These are phyloP conservation scores for Keiferia lycopersicella DNA, from an alignment of 2,888 invertebrate species.

Conservation along the genomic window DNA sequence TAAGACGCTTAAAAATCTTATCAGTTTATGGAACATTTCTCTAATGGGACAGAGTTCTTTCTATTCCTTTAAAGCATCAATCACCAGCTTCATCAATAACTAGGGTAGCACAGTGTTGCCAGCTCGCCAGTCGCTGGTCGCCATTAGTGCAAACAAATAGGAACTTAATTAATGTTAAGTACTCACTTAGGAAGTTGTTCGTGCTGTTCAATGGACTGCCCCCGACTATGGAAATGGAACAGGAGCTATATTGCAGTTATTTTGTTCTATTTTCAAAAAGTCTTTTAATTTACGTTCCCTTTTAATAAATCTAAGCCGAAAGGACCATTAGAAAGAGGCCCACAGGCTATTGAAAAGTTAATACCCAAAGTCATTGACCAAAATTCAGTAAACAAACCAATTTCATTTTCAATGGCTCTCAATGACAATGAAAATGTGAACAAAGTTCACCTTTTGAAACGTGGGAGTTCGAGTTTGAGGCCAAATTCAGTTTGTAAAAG, in stretches of 20 bases:
- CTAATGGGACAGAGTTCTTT: constrained; percentile 19
- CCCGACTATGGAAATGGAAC: constrained; percentile 64
- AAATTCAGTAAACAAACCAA: constrained; percentile 56
- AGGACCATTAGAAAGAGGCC: not conserved
- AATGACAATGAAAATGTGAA: constrained; percentile 52
- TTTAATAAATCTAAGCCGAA: not conserved
- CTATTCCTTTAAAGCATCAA: constrained; percentile 27
- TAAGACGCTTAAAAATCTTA: constrained; percentile 25
- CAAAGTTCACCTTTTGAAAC: constrained; percentile 45
- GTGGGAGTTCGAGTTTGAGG: constrained; percentile 39
- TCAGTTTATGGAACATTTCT: constrained; percentile 28
- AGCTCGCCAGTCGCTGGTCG: constrained; percentile 26
- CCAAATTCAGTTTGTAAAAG: not conserved
- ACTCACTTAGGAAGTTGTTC: constrained; percentile 41
- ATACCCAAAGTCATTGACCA: constrained; percentile 53
- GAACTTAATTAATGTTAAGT: constrained; percentile 44
- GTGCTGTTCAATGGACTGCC: constrained; percentile 53
- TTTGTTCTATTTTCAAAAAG: not conserved
- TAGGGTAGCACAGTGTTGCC: constrained; percentile 30
- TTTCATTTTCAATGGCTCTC: constrained; percentile 53
- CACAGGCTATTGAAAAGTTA: constrained; percentile 44
- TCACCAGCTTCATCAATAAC: constrained; percentile 26
- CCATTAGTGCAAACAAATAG: constrained; percentile 47
- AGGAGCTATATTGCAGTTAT: not conserved
- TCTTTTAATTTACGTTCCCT: not conserved